Percentiles rank a stretch among this genome's conserved stretches.
These are phyloP conservation scores for Mythimna loreyi DNA, from an alignment of 2,888 invertebrate genomes.

Conservation along the genomic window DNA sequence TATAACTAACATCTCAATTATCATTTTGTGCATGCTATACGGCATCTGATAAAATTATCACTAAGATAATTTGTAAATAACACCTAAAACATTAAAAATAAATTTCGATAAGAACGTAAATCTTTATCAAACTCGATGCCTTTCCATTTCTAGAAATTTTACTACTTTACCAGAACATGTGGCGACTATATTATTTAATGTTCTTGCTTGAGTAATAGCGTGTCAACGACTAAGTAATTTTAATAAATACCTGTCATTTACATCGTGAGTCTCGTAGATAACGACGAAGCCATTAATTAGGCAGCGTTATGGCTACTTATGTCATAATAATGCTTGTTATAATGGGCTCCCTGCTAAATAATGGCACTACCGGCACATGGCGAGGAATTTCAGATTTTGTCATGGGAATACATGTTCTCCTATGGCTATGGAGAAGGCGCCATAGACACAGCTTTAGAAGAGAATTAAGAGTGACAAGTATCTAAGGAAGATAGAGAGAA, in stretches of 20 bases:
- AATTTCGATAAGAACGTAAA: background rate
- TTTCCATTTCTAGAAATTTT: slow-evolving; percentile 33
- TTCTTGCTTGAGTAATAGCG: slow-evolving; percentile 13
- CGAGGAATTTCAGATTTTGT: background rate
- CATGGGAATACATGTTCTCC: background rate
- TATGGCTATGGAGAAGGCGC: too few species aligned
- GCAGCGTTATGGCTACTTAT: slow-evolving; percentile 13
- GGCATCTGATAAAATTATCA: too few species aligned
- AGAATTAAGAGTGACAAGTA: too few species aligned
- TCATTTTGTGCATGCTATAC: too few species aligned
- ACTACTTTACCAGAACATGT: background rate
- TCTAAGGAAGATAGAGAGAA: too few species aligned
- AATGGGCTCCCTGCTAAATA: background rate
- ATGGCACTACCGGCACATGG: background rate
- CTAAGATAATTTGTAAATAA: background rate
- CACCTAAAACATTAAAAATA: slow-evolving; percentile 1
- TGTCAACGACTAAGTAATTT: slow-evolving; percentile 40
- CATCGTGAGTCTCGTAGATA: background rate
- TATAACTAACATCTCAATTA: too few species aligned
- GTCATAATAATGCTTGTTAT: slow-evolving; percentile 2
- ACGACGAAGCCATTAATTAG: slow-evolving; percentile 22
- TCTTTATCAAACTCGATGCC: background rate
- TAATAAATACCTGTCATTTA: slow-evolving; percentile 30
- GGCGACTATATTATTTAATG: slow-evolving; percentile 19
- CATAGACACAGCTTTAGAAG: background rate